A percentile compares a stretch with the other conserved stretches of the same genome.
Evolutionary conservation across 2,797 vertebrate genomes (phyloP).

Genomic region (Urophycis tenuis): DNA sequence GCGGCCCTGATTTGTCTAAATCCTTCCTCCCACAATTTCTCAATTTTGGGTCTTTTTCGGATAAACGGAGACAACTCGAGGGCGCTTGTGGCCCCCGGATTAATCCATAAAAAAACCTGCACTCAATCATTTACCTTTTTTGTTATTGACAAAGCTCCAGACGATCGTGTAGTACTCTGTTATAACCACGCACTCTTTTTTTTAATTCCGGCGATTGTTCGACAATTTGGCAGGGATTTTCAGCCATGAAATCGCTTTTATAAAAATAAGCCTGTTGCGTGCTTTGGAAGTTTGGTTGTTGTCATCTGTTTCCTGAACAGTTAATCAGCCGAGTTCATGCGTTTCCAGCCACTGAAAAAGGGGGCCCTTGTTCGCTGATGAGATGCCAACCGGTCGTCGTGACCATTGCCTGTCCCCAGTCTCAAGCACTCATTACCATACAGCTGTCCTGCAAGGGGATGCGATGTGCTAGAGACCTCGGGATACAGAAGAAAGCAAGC

Average conservation of each 20-base stretch:
- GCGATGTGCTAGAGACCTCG: constrained; percentile 69
- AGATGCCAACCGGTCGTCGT: constrained; percentile 76
- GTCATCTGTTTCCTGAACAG: constrained; percentile 75
- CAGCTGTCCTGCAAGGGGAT: constrained; percentile 89
- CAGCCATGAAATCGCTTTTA: constrained; percentile 62
- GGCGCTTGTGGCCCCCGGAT: neutral
- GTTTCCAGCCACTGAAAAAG: constrained; percentile 79
- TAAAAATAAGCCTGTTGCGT: constrained; percentile 39
- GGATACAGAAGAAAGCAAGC: constrained; percentile 47
- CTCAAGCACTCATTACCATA: constrained; percentile 95
- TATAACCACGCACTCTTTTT: neutral
- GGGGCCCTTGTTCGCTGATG: constrained; percentile 78
- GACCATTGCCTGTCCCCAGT: constrained; percentile 83
- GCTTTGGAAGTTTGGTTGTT: constrained; percentile 44
- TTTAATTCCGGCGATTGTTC: neutral
- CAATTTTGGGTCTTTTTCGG: neutral
- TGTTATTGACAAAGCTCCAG: neutral
- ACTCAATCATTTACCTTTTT: neutral
- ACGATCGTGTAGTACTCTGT: neutral
- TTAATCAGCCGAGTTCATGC: constrained; percentile 89
- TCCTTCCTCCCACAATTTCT: neutral
- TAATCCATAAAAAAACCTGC: neutral
- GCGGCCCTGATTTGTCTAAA: constrained; percentile 12
- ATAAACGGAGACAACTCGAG: constrained; percentile 1
- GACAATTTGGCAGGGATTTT: constrained; percentile 8